Evolutionary conservation across 2,888 invertebrate species (phyloP), one percentile per base, ranked within the genome.

Genomic region (Lochmaea capreae): DNA sequence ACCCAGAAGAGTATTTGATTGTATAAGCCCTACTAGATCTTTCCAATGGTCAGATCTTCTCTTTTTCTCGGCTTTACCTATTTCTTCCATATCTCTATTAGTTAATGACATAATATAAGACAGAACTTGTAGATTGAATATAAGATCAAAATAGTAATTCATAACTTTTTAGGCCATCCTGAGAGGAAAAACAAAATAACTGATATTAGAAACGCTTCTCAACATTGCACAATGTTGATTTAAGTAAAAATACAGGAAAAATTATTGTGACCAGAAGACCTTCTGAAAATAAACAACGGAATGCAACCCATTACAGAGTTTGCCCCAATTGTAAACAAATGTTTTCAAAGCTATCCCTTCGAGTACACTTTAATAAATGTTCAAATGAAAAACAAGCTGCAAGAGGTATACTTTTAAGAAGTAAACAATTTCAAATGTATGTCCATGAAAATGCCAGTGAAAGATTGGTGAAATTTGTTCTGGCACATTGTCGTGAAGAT

Each of bases 351-450:
- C 16, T 66, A 33, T 66, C 66, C 11, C 33, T 66, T 16, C 26
- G 54, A 66, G 66, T 52, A 39, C 66, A 66, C 26, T 52, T 16
- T 18, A 16, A 39, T 11, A 66, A 66, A 52, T 66, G 66, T 54
- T 33, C 22, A 5, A 16, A 43, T 43, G 42, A 16, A 43, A 58
- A 58, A 18, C 18, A 39, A n/a, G 22, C 9, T 49, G 49, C 49
- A 49, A 49, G 49, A 49, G 49, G 49, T 49, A 49, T 49, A 49
- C 49, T 49, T 14, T 42, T 46, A 14, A 26, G 46, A 63, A 65
- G 71, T 58, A 71, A 54, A 49, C 54, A 65, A 22, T 26, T 58
- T 57, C 46, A 46, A 12, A 71, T 71, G 71, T 65, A 58, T 65
- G 43, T 52, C 8, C 65, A 71, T 65, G 11, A n/a, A 43, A 11